Base-by-base conservation (phyloP, 2,113 vertebrate genomes). In the Colaptes auratus region DNA sequence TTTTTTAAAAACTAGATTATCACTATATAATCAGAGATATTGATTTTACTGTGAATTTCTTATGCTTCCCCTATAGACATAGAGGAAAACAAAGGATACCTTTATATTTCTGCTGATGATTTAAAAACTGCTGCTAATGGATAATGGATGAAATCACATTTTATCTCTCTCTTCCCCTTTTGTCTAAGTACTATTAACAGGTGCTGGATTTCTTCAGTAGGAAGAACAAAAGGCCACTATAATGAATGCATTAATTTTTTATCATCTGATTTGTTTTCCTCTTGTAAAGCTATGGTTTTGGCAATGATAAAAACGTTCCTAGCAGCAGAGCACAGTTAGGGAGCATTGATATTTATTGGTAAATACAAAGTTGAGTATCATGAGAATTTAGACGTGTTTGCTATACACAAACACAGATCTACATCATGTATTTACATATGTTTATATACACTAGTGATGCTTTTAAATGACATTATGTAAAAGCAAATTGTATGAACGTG, bases 61-160 rank as follows among this genome's bases (percentile, higher is more conserved):
- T 52, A n/a, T 15, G 12, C 65, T 90, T 86, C 30, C 35, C 88
- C 30, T 67, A 66, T 3, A 85, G n/a, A 10, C 30, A 66, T 59
- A 27, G 27, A 85, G 9, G 25, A 87, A 96, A 91, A 72, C 59
- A 93, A 89, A 95, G 70, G 66, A 87, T 48, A 79, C 7, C 2
- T 3, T 77, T 35, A 80, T 73, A 9, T 66, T 92, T 87, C 35
- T 82, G 46, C 15, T 77, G 71, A 76, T 92, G 64, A 89, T 92
- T 91, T 96, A 85, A 89, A 92, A 94, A 89, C 52, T 89, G 56
- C 31, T 82, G 35, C 71, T 90, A 92, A 89, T 87, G 78, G 59
- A 82, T 33, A 59, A 11, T 20, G 58, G 31, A 93, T 64, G 56
- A 86, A 93, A 91, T 84, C 46, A 91, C 2, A 56, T 93, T 89